A percentile compares a stretch with the other conserved stretches of the same genome.
These are phyloP conservation scores for Erpobdella octoculata DNA, from an alignment of 2,888 invertebrate species.

Conservation along the genomic window DNA sequence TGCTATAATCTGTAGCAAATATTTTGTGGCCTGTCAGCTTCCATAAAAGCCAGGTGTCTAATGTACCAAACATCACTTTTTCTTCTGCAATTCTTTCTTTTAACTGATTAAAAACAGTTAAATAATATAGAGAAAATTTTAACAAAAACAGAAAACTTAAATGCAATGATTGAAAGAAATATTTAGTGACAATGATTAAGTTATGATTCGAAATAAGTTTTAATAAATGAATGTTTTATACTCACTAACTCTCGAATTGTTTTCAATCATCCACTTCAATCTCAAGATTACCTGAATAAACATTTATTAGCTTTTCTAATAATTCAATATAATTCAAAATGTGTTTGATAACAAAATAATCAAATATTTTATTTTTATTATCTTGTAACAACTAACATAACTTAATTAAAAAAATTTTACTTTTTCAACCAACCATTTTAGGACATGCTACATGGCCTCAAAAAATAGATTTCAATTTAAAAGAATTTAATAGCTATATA, in stretches of 20 bases:
- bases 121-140: neutral
- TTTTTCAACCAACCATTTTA: no score
- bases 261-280: conserved; percentile 69
- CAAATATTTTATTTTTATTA: no score
- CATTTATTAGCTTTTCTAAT: neutral
- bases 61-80: conserved; percentile 62
- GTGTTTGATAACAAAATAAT: neutral
- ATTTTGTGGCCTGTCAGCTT: conserved; percentile 62
- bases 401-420: neutral
- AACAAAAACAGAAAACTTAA: neutral
- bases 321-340: neutral
- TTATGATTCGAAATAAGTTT: no score
- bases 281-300: conserved; percentile 64
- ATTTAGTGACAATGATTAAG: no score
- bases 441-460: no score
- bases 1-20: conserved; percentile 80
- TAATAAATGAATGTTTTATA: conserved; percentile 6
- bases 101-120: conserved; percentile 38
- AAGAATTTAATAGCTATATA: neutral
- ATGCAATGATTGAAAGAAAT: no score
- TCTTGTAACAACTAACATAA: neutral
- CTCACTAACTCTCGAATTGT: conserved; percentile 65
- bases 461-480: no score
- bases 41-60: conserved; percentile 87
- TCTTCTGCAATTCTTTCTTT: conserved; percentile 59